These are phyloP conservation scores for Irena cyanogastra DNA, from an alignment of 2,113 vertebrate genomes.

Conservation along the genomic window DNA sequence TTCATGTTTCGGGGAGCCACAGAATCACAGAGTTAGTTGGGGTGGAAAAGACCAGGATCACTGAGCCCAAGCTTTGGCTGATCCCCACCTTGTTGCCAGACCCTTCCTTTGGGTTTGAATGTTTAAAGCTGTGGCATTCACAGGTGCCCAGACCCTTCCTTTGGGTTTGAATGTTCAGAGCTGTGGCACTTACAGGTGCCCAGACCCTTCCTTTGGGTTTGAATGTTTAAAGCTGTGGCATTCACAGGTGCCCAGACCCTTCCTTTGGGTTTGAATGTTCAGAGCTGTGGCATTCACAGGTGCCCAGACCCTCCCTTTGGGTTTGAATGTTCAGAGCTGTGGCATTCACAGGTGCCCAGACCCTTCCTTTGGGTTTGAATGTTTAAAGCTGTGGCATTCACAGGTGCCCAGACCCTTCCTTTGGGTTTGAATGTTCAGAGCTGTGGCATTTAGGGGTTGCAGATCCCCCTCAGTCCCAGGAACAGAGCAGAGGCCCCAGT, in stretches of 20 bases:
- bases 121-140: fast-evolving
- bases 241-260: background rate
- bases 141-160: background rate
- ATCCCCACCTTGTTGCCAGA: background rate
- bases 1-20: background rate
- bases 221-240: background rate
- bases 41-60: background rate
- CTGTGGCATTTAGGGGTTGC: background rate
- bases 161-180: fast-evolving
- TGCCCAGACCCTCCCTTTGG: too few relatives aligned
- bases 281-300: background rate
- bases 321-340: too few relatives aligned
- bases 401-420: too few relatives aligned
- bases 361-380: background rate
- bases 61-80: background rate
- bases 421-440: too few relatives aligned
- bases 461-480: background rate
- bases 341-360: background rate
- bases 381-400: background rate
- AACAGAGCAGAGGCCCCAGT: background rate
- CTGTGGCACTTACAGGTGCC: background rate
- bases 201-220: too few relatives aligned
- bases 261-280: too few relatives aligned
- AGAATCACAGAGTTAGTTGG: fast-evolving
- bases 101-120: background rate